A percentile compares a stretch with the other conserved stretches of the same genome.
Conservation (phyloP, 2,888 invertebrate genomes). For the Argyresthia albistria region DNA sequence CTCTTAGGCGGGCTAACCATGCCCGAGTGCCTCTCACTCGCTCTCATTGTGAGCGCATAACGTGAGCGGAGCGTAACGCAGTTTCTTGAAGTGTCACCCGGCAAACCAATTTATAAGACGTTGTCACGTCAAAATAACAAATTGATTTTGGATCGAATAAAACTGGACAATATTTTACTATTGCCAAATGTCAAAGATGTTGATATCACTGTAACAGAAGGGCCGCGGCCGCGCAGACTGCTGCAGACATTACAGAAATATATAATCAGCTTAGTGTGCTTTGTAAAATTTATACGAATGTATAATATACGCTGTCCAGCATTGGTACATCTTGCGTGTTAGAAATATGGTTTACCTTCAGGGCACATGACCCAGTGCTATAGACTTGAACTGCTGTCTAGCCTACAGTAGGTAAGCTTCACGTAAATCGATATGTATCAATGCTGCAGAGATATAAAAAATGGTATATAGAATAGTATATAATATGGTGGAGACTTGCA, state of each 20-base stretch:
- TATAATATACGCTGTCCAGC: background rate
- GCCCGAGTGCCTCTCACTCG: too few species aligned
- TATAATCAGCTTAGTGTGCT: constrained; percentile 4
- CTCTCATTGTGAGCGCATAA: too few species aligned
- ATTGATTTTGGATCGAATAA: background rate
- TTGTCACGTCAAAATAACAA: background rate
- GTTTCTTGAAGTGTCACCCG: too few species aligned
- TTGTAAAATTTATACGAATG: background rate
- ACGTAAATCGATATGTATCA: background rate
- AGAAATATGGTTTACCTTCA: background rate
- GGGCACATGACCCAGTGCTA: background rate
- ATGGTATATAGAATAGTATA: background rate
- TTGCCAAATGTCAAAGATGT: constrained; percentile 3
- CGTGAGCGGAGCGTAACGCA: too few species aligned
- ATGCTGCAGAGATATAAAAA: constrained; percentile 1
- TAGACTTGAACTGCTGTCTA: background rate
- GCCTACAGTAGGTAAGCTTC: background rate
- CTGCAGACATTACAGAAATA: background rate
- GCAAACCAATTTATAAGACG: too few species aligned
- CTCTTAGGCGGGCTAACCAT: too few species aligned
- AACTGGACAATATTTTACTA: constrained; percentile 4
- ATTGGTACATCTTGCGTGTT: background rate
- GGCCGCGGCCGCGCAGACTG: background rate
- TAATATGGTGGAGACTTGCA: background rate
- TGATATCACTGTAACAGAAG: background rate